Percentiles rank a stretch among this genome's conserved stretches.
Conservation (phyloP, 2,113 vertebrate species). For the Eulemur macaco region DNA sequence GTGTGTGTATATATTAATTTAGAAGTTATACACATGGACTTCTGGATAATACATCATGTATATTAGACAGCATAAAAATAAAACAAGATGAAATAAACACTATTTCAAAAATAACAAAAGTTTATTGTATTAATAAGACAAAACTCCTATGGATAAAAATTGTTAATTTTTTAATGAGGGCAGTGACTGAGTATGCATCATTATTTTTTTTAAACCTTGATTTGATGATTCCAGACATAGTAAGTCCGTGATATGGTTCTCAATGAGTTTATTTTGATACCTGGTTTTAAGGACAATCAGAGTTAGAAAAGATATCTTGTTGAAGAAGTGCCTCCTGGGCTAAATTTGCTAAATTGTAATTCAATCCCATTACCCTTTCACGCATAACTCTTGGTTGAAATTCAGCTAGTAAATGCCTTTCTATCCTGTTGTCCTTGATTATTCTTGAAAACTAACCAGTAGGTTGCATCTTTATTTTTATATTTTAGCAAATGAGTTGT, state of each 20-base stretch:
- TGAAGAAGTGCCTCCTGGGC: not conserved
- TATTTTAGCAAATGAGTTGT: not conserved
- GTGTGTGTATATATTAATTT: not conserved
- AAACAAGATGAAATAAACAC: not conserved
- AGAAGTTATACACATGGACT: not conserved
- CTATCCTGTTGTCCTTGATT: not conserved
- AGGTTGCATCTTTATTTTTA: not conserved
- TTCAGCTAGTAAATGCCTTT: not conserved
- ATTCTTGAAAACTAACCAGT: not conserved
- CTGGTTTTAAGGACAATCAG: not conserved
- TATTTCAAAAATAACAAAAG: not conserved
- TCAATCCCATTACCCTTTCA: not conserved
- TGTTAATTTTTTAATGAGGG: conserved; percentile 10
- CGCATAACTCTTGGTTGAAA: not conserved
- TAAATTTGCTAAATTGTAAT: not conserved
- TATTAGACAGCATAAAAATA: not conserved
- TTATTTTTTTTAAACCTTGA: not conserved
- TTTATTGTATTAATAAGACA: not conserved
- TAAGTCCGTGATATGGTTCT: not conserved
- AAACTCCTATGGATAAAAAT: not conserved
- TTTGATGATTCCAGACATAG: not conserved
- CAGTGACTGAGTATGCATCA: not conserved
- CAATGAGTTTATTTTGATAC: not conserved
- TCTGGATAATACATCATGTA: not conserved
- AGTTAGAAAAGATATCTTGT: not conserved